Conservation (phyloP, 2,888 invertebrate species). For the Drosophila koepferae region DNA sequence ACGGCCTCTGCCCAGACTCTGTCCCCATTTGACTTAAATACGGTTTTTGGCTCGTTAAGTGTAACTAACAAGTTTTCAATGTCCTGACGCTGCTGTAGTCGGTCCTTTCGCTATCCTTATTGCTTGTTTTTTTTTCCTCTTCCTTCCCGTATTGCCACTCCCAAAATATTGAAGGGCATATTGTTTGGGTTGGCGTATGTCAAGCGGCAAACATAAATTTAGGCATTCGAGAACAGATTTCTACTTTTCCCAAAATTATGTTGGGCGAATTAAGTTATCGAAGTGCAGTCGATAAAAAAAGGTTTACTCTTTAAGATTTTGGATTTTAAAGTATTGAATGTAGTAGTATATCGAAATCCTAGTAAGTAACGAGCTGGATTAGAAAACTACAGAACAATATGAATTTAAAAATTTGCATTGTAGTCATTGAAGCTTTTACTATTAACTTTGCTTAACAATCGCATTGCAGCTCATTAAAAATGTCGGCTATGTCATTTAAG, state of each 20-base stretch:
- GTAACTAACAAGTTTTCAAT: constrained; percentile 70
- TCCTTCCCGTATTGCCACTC: constrained; percentile 16
- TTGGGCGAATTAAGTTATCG: not conserved
- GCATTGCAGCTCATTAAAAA: constrained; percentile 16
- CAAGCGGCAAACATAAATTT: constrained; percentile 16
- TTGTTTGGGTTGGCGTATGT: constrained; percentile 36
- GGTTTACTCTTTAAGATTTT: not conserved
- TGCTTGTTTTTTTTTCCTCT: constrained; percentile 47
- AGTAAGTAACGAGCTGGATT: too few species aligned
- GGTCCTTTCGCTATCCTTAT: constrained; percentile 45
- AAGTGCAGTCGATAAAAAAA: constrained; percentile 1
- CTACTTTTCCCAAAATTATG: not conserved
- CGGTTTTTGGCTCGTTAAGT: constrained; percentile 78
- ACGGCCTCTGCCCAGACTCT: constrained; percentile 6
- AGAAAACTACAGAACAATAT: not conserved
- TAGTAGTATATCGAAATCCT: not conserved
- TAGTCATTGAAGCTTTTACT: not conserved
- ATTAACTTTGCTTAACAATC: too few species aligned
- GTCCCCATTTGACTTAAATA: constrained; percentile 71
- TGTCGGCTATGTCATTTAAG: constrained; percentile 2
- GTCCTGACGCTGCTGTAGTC: constrained; percentile 17
- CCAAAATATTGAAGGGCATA: constrained; percentile 31
- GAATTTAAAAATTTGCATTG: not conserved
- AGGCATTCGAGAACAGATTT: constrained; percentile 12
- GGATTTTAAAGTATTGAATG: not conserved